phyloP scores from a whole-genome alignment of 2,888 invertebrate species.

The Anticlea derivata region DNA sequence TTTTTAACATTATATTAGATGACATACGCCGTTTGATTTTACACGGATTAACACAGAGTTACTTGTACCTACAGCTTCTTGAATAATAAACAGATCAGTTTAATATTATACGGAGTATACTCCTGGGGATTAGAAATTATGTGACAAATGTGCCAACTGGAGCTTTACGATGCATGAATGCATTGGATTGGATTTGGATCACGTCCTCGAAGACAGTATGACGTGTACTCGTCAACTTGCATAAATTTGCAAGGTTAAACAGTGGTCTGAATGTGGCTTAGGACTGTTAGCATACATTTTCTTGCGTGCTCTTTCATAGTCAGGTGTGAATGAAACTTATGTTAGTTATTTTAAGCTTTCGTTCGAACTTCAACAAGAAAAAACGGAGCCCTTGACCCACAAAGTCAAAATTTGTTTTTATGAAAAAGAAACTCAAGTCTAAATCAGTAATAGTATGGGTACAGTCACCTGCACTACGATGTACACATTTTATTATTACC shows the following conservation, averaged over 20 bases:
- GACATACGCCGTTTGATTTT: no score
- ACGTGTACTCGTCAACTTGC: slow-evolving; percentile 77
- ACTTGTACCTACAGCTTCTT: neutral
- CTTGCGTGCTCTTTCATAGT: no score
- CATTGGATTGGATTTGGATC: slow-evolving; percentile 77
- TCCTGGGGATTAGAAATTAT: slow-evolving; percentile 53
- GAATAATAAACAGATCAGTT: slow-evolving; percentile 15
- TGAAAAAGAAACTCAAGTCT: slow-evolving; percentile 1
- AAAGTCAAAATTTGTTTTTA: no score
- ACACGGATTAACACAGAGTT: no score
- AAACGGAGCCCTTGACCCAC: no score
- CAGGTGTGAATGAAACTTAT: no score
- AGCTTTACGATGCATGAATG: slow-evolving; percentile 75
- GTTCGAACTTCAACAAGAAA: no score
- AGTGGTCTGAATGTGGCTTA: slow-evolving; percentile 28
- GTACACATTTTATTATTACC: no score
- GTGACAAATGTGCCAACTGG: slow-evolving; percentile 73
- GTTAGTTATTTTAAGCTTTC: no score
- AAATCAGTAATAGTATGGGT: no score
- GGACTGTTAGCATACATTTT: neutral
- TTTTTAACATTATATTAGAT: no score
- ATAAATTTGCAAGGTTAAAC: slow-evolving; percentile 81
- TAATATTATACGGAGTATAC: slow-evolving; percentile 11
- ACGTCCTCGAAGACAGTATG: slow-evolving; percentile 73
- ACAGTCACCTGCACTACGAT: no score